A percentile compares a stretch with the other conserved stretches of the same genome.
Evolutionary conservation across 64 coral and sea anemone genomes (phyloP).

Genomic region (Orbicella faveolata): DNA sequence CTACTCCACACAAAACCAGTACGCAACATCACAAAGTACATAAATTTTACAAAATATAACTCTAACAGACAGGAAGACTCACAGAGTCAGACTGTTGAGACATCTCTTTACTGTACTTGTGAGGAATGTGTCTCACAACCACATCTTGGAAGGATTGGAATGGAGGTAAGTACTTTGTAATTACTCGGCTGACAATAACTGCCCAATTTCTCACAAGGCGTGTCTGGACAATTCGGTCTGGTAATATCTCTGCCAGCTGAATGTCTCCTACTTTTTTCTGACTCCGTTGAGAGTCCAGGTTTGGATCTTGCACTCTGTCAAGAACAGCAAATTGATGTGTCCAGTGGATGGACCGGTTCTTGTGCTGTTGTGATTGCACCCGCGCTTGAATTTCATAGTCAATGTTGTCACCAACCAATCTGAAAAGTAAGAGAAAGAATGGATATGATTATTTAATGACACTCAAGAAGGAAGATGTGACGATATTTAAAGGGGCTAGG

Average conservation of each 20-base stretch:
- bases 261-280: background rate
- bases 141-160: background rate
- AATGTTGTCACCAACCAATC: slow-evolving; percentile 57
- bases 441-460: background rate
- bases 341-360: slow-evolving; percentile 58
- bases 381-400: slow-evolving; percentile 58
- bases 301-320: slow-evolving; percentile 38
- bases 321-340: slow-evolving; percentile 48
- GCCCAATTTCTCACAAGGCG: slow-evolving; percentile 18
- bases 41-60: background rate
- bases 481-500: background rate
- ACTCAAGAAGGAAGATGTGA: background rate
- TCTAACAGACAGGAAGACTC: too few relatives aligned
- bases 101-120: slow-evolving; percentile 28
- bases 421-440: too few relatives aligned
- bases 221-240: background rate
- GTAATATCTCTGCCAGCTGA: background rate
- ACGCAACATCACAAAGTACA: background rate
- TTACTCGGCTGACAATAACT: slow-evolving; percentile 11
- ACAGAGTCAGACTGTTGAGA: background rate
- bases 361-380: slow-evolving; percentile 40
- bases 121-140: slow-evolving; percentile 17
- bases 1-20: background rate
- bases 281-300: background rate
- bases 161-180: slow-evolving; percentile 6